Evolutionary conservation across 53 echinoderm and acorn worm species (phyloP), one percentile per base, ranked within the genome.

Genomic region (Echinometra lucunter): DNA sequence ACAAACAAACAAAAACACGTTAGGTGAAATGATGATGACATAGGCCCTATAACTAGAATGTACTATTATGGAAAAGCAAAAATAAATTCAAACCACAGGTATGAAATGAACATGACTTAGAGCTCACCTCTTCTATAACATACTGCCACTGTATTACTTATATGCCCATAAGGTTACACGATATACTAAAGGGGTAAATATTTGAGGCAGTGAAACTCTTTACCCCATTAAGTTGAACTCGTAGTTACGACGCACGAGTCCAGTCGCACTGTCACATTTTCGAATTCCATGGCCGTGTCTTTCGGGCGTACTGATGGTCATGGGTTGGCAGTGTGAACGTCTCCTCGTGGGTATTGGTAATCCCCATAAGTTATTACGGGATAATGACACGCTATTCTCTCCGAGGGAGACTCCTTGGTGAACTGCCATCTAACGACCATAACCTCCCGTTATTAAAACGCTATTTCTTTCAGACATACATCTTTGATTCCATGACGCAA

Each of bases 371-470:
- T 89, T 89, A 89, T 89, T 89, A 89, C 37, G 37, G 60, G 89
- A 60, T 89, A 89, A 89, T 89, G 58, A 89, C 47, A 34, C 32
- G 58, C 5, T 89, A 34, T 89, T 58, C 34, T 58, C 89, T 89
- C 58, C 17, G 27, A 82, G 82, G 82, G 82, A 82, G 47, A 45
- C 45, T 82, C 49, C 83, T 47, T 28, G 80, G 83, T 83, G 83
- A 83, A 83, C 89, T 58, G 37, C 89, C n/a, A 89, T 89, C 89
- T 89, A 60, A 89, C 60, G 89, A 89, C 60, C 21, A 38, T 89
- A 89, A 89, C 89, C 89, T 89, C 89, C 89, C 89, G 89, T 89
- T 89, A 89, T 89, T 89, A 89, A 89, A 89, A 89, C 89, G 89
- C 89, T 58, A 57, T 89, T 89, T 89, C 89, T 89, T 89, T 89